Conservation (phyloP, 2,888 invertebrate genomes). For the Hirtodrosophila confusa region DNA sequence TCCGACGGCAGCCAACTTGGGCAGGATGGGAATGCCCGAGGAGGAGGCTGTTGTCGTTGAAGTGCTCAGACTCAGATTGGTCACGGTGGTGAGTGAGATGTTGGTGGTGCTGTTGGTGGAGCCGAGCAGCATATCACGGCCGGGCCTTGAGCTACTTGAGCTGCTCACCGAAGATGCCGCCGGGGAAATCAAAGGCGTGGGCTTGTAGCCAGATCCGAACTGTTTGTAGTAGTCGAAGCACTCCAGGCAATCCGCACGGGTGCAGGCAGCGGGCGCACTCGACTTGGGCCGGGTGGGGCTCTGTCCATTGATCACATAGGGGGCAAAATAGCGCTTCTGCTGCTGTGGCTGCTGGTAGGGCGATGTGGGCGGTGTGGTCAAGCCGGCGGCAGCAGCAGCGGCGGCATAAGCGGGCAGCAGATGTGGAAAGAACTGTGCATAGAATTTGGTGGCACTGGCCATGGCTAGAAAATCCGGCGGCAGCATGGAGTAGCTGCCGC, state of each 20-base stretch:
- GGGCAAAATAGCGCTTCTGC: constrained; percentile 74
- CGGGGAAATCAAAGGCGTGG: constrained; percentile 69
- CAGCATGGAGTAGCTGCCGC: constrained; percentile 49
- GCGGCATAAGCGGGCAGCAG: constrained; percentile 75
- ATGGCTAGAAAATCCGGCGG: constrained; percentile 79
- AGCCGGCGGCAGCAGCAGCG: constrained; percentile 70
- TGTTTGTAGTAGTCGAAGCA: constrained; percentile 77
- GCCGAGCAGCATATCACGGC: constrained; percentile 37
- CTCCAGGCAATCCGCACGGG: constrained; percentile 72
- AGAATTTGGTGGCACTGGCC: constrained; percentile 81
- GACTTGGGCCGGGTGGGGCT: constrained; percentile 41
- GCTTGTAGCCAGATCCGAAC: constrained; percentile 49
- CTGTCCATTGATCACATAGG: constrained; percentile 65
- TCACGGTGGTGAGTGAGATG: constrained; percentile 72
- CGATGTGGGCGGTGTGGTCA: constrained; percentile 60
- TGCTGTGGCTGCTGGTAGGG: constrained; percentile 65
- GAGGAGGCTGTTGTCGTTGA: constrained; percentile 16
- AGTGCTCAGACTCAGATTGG: constrained; percentile 71
- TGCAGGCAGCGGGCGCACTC: constrained; percentile 48
- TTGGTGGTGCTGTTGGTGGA: constrained; percentile 38
- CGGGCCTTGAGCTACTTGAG: constrained; percentile 59
- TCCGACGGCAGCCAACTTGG: constrained; percentile 26
- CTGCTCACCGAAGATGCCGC: constrained; percentile 72
- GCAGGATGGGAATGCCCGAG: not conserved
- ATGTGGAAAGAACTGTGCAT: constrained; percentile 82